phyloP scores from a whole-genome alignment of 2,888 invertebrate genomes.

The Ethmia dodecea region DNA sequence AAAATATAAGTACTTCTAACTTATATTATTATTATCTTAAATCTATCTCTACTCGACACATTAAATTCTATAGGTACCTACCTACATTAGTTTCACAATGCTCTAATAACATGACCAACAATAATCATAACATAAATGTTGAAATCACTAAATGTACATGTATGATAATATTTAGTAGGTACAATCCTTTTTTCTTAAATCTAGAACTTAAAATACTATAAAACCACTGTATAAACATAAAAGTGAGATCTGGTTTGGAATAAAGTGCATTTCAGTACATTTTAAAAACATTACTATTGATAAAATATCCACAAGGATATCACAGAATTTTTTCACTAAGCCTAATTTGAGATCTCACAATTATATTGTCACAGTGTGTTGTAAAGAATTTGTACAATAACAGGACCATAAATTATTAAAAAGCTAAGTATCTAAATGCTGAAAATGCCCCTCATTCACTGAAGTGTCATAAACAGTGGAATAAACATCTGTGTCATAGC shows the following conservation, averaged over 20 bases:
- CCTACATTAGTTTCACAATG: too few relatives aligned
- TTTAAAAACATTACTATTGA: constrained; percentile 30
- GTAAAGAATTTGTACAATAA: constrained; percentile 26
- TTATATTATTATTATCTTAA: too few relatives aligned
- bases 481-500: too few relatives aligned
- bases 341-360: constrained; percentile 54
- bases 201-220: too few relatives aligned
- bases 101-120: constrained; percentile 34
- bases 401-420: constrained; percentile 26
- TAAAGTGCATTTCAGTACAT: constrained; percentile 29
- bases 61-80: too few relatives aligned
- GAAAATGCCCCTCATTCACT: not conserved
- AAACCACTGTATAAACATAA: constrained; percentile 51
- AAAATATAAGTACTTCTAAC: too few relatives aligned
- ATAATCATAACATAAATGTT: constrained; percentile 32
- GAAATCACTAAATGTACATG: too few relatives aligned
- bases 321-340: constrained; percentile 43
- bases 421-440: constrained; percentile 7
- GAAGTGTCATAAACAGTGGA: too few relatives aligned
- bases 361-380: constrained; percentile 50
- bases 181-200: too few relatives aligned
- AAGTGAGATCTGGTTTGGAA: constrained; percentile 54
- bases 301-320: constrained; percentile 53
- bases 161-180: too few relatives aligned
- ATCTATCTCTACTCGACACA: too few relatives aligned